Evolutionary conservation across 1,140 invertebrate genomes (phyloP).

Genomic region (Drosophila mauritiana): DNA sequence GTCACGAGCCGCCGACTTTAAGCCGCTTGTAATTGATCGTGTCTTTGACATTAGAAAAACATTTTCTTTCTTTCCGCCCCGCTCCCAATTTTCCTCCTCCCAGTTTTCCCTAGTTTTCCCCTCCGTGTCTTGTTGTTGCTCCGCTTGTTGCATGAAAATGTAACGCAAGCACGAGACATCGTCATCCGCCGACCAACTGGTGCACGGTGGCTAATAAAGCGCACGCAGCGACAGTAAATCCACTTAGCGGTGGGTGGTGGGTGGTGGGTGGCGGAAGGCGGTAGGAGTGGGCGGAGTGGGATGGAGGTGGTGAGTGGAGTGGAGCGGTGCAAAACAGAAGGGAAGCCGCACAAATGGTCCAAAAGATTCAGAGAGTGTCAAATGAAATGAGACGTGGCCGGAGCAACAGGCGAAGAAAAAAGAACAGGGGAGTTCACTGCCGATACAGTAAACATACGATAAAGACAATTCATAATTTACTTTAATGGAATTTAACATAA

Average conservation of each 20-base stretch:
- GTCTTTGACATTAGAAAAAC: constrained; percentile 65
- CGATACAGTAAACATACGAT: neutral
- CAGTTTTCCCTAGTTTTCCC: neutral
- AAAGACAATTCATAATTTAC: too few species aligned
- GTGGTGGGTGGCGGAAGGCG: neutral
- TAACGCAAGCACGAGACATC: constrained; percentile 45
- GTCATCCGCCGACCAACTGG: constrained; percentile 40
- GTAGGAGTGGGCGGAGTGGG: constrained; percentile 9
- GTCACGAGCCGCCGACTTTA: constrained; percentile 54
- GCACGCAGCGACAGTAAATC: constrained; percentile 58
- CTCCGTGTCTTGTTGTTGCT: constrained; percentile 12
- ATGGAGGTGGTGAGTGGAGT: neutral
- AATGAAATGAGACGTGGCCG: constrained; percentile 45
- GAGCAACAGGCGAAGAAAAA: constrained; percentile 20
- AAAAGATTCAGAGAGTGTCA: constrained; percentile 42
- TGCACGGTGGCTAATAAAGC: constrained; percentile 63
- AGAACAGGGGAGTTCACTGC: neutral
- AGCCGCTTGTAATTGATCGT: constrained; percentile 63
- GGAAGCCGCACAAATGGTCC: constrained; percentile 42
- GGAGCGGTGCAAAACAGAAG: neutral
- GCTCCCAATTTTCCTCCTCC: neutral
- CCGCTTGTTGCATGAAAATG: constrained; percentile 47
- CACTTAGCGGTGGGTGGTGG: constrained; percentile 41
- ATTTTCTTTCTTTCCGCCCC: constrained; percentile 17
- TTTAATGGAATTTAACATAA: too few species aligned